These are phyloP conservation scores for Hephaestus fuliginosus DNA, from an alignment of 2,797 vertebrate species.

Conservation along the genomic window DNA sequence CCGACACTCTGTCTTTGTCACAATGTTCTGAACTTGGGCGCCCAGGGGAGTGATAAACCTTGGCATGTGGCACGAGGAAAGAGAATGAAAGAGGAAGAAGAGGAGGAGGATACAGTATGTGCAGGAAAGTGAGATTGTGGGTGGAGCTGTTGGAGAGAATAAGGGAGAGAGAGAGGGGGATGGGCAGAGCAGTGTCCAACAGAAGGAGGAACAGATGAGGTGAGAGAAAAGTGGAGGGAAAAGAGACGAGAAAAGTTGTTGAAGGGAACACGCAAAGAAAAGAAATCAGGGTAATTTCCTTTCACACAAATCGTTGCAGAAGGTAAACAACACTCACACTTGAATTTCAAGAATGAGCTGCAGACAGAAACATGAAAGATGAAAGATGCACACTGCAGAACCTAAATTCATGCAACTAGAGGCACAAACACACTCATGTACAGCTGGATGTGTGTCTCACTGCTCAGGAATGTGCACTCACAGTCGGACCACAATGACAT, in stretches of 20 bases:
- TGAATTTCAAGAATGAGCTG: conserved; percentile 18
- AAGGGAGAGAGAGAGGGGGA: conserved; percentile 48
- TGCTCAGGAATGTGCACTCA: conserved; percentile 82
- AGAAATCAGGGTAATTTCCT: conserved; percentile 48
- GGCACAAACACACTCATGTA: conserved; percentile 53
- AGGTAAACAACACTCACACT: conserved; percentile 26
- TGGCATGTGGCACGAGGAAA: conserved; percentile 62
- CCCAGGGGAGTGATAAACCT: conserved; percentile 72
- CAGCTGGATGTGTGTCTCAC: conserved; percentile 78
- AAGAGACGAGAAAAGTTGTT: conserved; percentile 43
- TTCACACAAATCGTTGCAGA: conserved; percentile 24
- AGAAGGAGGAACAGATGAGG: conserved; percentile 80
- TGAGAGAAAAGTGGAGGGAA: conserved; percentile 75
- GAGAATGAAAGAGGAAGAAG: conserved; percentile 55
- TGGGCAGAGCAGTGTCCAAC: conserved; percentile 74
- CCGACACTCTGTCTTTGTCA: conserved; percentile 59
- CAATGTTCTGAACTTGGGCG: conserved; percentile 50
- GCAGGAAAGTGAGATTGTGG: conserved; percentile 64
- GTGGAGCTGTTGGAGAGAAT: conserved; percentile 66
- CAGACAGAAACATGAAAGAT: conserved; percentile 8
- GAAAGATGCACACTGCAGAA: conserved; percentile 17
- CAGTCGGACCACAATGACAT: conserved; percentile 82
- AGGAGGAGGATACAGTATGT: conserved; percentile 58
- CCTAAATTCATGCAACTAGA: conserved; percentile 28
- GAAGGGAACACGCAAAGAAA: conserved; percentile 47